Percentiles rank a stretch among this genome's conserved stretches.
Evolutionary conservation across 2,113 vertebrate genomes (phyloP).

Genomic region (Myotis brandtii): DNA sequence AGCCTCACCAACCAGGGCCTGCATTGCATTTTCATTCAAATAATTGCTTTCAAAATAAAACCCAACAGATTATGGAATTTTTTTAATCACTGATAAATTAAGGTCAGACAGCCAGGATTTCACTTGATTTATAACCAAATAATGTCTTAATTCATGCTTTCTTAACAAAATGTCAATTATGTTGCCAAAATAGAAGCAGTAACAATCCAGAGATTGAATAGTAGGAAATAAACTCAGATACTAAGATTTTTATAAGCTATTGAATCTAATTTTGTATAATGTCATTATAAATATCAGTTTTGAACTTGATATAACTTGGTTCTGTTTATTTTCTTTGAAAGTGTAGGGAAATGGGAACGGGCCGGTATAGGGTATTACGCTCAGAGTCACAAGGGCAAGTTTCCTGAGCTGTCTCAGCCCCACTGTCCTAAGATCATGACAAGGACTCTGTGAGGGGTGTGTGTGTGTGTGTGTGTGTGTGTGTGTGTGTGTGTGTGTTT

Average conservation of each 20-base stretch:
- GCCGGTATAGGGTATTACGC: neutral
- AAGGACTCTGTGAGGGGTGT: neutral
- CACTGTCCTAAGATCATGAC: neutral
- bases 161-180: constrained; percentile 61
- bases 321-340: constrained; percentile 57
- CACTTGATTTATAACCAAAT: constrained; percentile 52
- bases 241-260: constrained; percentile 9
- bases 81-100: constrained; percentile 24
- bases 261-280: constrained; percentile 58
- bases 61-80: constrained; percentile 4
- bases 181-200: constrained; percentile 11
- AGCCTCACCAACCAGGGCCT: no score
- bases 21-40: neutral
- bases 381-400: neutral
- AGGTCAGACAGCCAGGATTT: constrained; percentile 35
- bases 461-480: neutral
- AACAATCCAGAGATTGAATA: constrained; percentile 2
- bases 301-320: constrained; percentile 51
- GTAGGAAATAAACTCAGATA: neutral
- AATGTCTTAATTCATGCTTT: constrained; percentile 46
- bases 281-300: constrained; percentile 46
- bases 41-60: constrained; percentile 1
- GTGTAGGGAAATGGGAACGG: neutral
- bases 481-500: neutral
- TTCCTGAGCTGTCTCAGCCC: neutral